Base-by-base conservation (phyloP, 2,888 invertebrate genomes). In the Caenorhabditis auriculariae region DNA sequence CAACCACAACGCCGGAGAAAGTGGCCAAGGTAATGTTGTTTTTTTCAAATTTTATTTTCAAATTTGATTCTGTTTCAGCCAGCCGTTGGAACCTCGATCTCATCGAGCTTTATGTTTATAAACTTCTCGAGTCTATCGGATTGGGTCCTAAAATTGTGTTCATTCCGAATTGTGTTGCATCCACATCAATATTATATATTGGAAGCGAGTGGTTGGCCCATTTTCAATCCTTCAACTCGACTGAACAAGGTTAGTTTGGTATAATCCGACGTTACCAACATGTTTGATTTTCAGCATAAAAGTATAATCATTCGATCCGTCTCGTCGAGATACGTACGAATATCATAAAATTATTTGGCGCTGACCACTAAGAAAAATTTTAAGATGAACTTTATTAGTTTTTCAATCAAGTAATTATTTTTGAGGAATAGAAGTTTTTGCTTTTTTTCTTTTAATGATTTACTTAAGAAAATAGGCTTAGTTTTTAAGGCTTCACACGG, bases 171-270 rank as follows among this genome's bases (percentile, higher is more conserved):
- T 38, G 29, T 50, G 38, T 41, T 39, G 50, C 39, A 50, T 50
- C 50, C 26, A 41, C 39, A 27, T 27, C 41, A 50, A 41, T 41
- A 5, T 27, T 50, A 19, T 41, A 50, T 41, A 50, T 50, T 41
- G 50, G 41, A 50, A 50, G 28, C 17, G 41, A 50, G 41, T 50
- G 26, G 50, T 41, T 41, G 45, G 5, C 38, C 44, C 17, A 35
- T 17, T 50, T 50, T 3, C 50, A 42, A 51, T 21, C 51, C 1
- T 43, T 53, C 37, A 53, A 53, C 19, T 32, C 44, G n/a, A 53
- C 27, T 53, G 45, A 53, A 37, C 45, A 46, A 53, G 28, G 53
- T 53, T 53, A 53, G 39, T 46, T 27, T 46, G n/a, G n/a, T n/a
- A n/a, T n/a, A n/a, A n/a, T n/a, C n/a, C n/a, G n/a, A n/a, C n/a